Conservation (phyloP, 2,888 invertebrate genomes). For the Tachina fera region DNA sequence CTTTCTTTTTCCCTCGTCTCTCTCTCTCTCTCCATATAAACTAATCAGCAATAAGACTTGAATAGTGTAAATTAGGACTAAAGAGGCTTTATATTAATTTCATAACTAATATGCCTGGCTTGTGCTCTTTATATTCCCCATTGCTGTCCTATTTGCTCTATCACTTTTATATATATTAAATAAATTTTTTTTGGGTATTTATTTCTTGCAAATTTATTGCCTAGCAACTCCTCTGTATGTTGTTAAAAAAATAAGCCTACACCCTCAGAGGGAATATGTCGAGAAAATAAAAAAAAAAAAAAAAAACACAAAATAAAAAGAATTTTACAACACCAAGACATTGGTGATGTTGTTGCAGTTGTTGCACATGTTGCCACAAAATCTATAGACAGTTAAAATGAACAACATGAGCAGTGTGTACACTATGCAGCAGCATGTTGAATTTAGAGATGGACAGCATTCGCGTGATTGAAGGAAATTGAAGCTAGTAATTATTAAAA, state of each 20-base stretch:
- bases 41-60: too few relatives aligned
- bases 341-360: slow-evolving; percentile 38
- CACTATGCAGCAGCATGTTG: slow-evolving; percentile 17
- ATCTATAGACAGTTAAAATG: slow-evolving; percentile 31
- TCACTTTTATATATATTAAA: slow-evolving; percentile 26
- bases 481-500: too few relatives aligned
- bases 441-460: background rate
- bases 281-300: slow-evolving; percentile 10
- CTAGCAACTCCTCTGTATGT: slow-evolving; percentile 58
- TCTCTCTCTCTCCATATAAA: too few relatives aligned
- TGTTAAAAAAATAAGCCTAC: slow-evolving; percentile 57
- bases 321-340: slow-evolving; percentile 42
- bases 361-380: slow-evolving; percentile 58
- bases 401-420: slow-evolving; percentile 37
- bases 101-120: background rate
- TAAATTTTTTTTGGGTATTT: slow-evolving; percentile 14
- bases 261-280: slow-evolving; percentile 64
- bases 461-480: too few relatives aligned
- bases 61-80: too few relatives aligned
- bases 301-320: slow-evolving; percentile 19
- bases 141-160: slow-evolving; percentile 16
- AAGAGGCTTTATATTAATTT: too few relatives aligned
- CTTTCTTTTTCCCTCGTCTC: too few relatives aligned
- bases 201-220: slow-evolving; percentile 33
- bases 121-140: slow-evolving; percentile 13